A percentile compares a stretch with the other conserved stretches of the same genome.
phyloP scores from a whole-genome alignment of 1,140 invertebrate genomes.

The Caenorhabditis elegans region DNA sequence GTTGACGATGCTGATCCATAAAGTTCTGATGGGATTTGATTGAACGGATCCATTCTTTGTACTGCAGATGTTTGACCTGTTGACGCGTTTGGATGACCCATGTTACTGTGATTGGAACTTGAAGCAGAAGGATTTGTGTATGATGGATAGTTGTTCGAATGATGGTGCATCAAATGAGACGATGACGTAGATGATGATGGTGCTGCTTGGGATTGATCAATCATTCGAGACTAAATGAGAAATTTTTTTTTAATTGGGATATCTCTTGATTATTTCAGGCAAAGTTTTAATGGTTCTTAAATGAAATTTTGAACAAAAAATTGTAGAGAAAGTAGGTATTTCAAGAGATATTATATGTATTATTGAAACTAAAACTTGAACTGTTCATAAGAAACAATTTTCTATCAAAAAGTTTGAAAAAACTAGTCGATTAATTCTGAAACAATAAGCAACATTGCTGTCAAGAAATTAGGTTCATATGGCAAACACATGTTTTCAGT shows the following conservation, averaged over 20 bases:
- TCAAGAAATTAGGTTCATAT: neutral
- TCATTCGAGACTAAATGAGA: neutral
- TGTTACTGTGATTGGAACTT: neutral
- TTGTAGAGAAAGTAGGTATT: too few species aligned
- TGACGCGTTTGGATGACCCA: neutral
- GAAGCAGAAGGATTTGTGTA: neutral
- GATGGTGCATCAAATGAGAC: neutral
- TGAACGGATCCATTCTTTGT: neutral
- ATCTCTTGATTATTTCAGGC: too few species aligned
- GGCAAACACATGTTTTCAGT: neutral
- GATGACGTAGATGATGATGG: neutral
- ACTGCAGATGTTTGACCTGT: neutral
- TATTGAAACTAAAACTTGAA: too few species aligned
- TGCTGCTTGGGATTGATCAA: neutral
- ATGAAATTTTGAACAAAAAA: too few species aligned
- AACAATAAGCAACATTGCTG: neutral
- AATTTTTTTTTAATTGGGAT: neutral
- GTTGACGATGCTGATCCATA: neutral
- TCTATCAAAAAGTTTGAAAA: neutral
- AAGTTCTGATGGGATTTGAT: neutral
- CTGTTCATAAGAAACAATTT: neutral
- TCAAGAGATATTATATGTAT: too few species aligned
- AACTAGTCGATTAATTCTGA: neutral
- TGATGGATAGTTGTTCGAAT: neutral
- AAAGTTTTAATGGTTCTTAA: too few species aligned